Percentiles rank a stretch among this genome's conserved stretches.
Conservation (phyloP, 2,113 vertebrate species). For the Xenus cinereus region DNA sequence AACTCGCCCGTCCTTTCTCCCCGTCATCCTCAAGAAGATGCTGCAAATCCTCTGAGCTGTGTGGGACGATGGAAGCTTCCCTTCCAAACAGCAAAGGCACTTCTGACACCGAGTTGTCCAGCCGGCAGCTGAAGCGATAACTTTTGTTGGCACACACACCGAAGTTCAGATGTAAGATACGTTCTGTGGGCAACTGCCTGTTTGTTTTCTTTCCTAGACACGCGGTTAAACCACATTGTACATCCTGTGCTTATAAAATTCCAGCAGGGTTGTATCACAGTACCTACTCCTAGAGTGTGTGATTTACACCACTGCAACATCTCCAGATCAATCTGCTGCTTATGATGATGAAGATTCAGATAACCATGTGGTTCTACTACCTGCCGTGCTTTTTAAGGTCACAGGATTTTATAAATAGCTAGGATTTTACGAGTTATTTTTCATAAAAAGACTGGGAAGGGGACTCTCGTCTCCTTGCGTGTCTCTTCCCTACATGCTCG, state of each 20-base stretch:
- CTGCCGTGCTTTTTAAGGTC: neutral
- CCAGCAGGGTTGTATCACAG: conserved; percentile 72
- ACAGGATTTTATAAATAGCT: neutral
- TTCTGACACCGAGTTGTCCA: conserved; percentile 32
- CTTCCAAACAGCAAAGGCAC: conserved; percentile 3
- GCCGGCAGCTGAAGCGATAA: neutral
- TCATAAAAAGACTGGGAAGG: neutral
- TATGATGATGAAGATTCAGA: neutral
- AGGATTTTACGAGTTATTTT: neutral
- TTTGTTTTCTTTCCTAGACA: conserved; percentile 75
- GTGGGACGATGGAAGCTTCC: conserved; percentile 1
- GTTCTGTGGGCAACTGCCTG: conserved; percentile 68
- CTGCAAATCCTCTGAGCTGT: neutral
- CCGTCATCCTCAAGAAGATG: neutral
- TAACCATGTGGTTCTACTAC: neutral
- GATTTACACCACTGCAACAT: conserved; percentile 41
- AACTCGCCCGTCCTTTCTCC: neutral
- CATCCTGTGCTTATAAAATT: conserved; percentile 79
- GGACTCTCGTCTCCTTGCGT: neutral
- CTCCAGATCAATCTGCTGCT: conserved; percentile 35
- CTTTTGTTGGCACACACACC: conserved; percentile 40
- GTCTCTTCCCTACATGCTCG: neutral
- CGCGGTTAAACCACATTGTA: conserved; percentile 65
- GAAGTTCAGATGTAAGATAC: conserved; percentile 54
- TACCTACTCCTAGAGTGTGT: conserved; percentile 14